Base-by-base conservation (phyloP, 1,140 invertebrate genomes). In the Megathymus violae region DNA sequence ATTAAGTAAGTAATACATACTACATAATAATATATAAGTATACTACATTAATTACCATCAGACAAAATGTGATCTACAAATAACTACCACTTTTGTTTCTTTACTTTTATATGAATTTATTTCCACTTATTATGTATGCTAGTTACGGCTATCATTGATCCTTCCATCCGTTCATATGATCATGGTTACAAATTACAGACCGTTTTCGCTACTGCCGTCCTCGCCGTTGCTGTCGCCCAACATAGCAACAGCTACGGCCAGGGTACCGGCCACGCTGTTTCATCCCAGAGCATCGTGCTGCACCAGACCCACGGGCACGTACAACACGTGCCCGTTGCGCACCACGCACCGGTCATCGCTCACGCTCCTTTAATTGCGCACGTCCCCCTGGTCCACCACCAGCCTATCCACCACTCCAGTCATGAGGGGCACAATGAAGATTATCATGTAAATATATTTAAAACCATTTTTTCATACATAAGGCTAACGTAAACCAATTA, bases 261-360 rank as follows among this genome's bases (percentile, higher is more conserved):
- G n/a, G 71, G 62, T 4, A 52, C 67, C 50, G 48, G 52, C 60
- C 43, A 56, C 58, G 44, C 44, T 9, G 19, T 46, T 0, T 46
- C 44, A 25, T 56, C 51, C 7, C 44, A 61, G 31, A 61, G 27
- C 46, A 27, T 47, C 7, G 58, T 40, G 46, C 43, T 48, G 34
- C 65, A 71, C 58, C 56, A 62, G 40, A 64, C 40, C 41, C 62
- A 62, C 38, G 58, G 34, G 1, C 58, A 59, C 17, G 56, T 52
- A 15, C 47, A 48, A 36, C 51, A 64, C 15, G 19, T 40, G 2
- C 27, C 44, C 4, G 25, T 40, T 40, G 4, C 15, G 6, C 38
- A 40, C 38, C 51, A 64, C 22, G 36, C 51, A 3, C 27, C 51
- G 9, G 38, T 48, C 50, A 27, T 50, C 19, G 64, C 51, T 16